phyloP scores from a whole-genome alignment of 2,797 vertebrate genomes.

The Anniella stebbinsi region DNA sequence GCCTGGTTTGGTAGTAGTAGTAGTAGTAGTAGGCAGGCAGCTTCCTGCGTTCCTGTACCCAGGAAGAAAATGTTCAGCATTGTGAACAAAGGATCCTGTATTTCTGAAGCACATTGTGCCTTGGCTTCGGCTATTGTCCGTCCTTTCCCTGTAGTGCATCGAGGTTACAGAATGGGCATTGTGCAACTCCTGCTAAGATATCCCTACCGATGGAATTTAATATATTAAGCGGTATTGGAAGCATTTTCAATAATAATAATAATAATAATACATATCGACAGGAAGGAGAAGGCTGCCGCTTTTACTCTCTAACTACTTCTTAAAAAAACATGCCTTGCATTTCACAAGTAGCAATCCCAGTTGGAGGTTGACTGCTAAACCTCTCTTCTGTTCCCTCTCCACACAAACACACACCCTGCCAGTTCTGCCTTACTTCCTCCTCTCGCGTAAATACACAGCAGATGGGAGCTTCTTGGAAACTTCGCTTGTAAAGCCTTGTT shows the following conservation, averaged over 20 bases:
- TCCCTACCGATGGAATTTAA: too few species aligned
- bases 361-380: too few species aligned
- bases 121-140: not conserved
- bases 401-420: not conserved
- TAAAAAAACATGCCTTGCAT: not conserved
- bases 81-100: not conserved
- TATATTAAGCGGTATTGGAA: too few species aligned
- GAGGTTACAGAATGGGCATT: too few species aligned
- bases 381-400: not conserved
- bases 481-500: not conserved
- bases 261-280: too few species aligned
- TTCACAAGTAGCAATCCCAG: not conserved
- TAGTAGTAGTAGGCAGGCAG: too few species aligned
- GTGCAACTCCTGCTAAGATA: too few species aligned
- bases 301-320: not conserved
- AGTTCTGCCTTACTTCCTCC: not conserved
- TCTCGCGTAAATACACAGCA: not conserved
- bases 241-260: too few species aligned
- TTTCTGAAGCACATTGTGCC: not conserved
- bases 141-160: not conserved
- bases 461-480: constrained; percentile 26
- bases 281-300: not conserved
- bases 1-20: too few species aligned
- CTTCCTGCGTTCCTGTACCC: too few species aligned
- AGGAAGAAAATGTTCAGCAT: too few species aligned